phyloP scores from a whole-genome alignment of 2,888 invertebrate genomes.

The Coelopa pilipes region DNA sequence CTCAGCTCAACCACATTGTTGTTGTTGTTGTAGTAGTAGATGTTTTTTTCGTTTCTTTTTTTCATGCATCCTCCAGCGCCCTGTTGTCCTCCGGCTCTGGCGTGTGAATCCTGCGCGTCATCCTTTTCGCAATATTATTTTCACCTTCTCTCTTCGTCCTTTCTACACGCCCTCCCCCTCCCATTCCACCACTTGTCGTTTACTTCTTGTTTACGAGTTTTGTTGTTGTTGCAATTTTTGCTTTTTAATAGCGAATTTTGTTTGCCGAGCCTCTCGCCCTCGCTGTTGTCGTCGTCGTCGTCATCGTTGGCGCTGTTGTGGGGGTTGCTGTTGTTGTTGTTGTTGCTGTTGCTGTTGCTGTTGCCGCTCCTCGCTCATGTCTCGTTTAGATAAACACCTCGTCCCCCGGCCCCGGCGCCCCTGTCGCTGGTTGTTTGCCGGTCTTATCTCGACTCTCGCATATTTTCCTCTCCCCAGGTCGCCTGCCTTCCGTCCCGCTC shows the following conservation, averaged over 20 bases:
- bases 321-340: neutral
- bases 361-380: neutral
- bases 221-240: slow-evolving; percentile 17
- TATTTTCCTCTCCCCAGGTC: slow-evolving; percentile 13
- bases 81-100: neutral
- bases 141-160: slow-evolving; percentile 12
- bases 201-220: neutral
- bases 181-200: neutral
- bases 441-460: slow-evolving; percentile 25
- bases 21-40: neutral
- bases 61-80: too few species aligned
- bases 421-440: neutral
- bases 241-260: slow-evolving; percentile 26
- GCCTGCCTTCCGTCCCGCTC: neutral
- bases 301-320: neutral
- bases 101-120: slow-evolving; percentile 35
- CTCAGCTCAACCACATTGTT: too few species aligned
- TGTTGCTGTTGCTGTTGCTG: neutral
- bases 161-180: too few species aligned
- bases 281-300: neutral
- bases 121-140: slow-evolving; percentile 34
- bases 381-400: neutral
- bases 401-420: neutral
- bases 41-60: slow-evolving; percentile 7
- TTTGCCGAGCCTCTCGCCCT: slow-evolving; percentile 15